Conservation (phyloP, 2,113 vertebrate genomes). For the Phylloscopus trochilus region DNA sequence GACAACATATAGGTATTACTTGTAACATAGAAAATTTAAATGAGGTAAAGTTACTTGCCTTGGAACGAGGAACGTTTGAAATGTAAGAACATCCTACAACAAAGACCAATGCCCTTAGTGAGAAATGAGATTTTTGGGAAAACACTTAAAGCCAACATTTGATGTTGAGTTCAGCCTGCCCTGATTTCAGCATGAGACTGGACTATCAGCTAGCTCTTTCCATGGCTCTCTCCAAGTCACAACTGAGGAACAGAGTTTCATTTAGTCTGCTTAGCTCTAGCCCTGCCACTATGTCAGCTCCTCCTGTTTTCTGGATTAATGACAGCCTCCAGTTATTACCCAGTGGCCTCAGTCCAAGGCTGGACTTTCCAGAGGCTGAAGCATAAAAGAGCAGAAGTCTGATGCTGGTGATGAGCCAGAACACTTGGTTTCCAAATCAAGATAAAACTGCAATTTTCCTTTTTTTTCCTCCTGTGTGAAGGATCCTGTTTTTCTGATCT, state of each 20-base stretch:
- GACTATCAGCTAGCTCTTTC: neutral
- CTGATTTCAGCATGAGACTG: neutral
- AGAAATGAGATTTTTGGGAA: neutral
- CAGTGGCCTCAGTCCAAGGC: constrained; percentile 3
- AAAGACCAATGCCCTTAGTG: neutral
- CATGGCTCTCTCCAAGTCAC: neutral
- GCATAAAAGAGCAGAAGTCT: neutral
- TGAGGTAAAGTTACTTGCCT: neutral
- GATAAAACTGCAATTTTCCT: neutral
- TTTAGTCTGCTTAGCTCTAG: neutral
- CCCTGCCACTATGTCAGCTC: constrained; percentile 5
- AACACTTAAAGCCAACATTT: neutral
- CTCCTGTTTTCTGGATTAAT: constrained; percentile 7
- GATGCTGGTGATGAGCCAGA: neutral
- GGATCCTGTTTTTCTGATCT: neutral
- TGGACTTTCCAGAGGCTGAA: constrained; percentile 33
- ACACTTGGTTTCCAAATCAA: constrained; percentile 19
- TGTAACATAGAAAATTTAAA: neutral
- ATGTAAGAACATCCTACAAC: neutral
- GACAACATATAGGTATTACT: neutral
- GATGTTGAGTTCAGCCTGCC: neutral
- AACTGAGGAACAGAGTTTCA: neutral
- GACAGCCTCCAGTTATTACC: neutral
- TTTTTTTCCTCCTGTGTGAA: neutral
- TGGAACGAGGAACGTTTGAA: neutral